Percentiles rank a stretch among this genome's conserved stretches.
phyloP scores from a whole-genome alignment of 64 coral and sea anemone species.

The Montipora foliosa region DNA sequence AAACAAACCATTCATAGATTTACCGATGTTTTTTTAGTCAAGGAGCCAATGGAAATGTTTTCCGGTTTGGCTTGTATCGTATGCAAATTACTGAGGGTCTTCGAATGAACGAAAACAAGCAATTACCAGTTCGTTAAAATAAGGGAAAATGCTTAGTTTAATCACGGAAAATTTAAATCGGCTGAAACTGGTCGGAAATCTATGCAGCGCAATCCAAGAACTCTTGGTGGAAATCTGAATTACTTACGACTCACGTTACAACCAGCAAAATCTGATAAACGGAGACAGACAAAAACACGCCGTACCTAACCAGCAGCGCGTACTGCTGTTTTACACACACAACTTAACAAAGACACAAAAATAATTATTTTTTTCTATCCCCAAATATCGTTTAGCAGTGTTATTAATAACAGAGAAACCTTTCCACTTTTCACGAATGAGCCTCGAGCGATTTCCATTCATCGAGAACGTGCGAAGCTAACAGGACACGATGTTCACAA shows the following conservation, averaged over 20 bases:
- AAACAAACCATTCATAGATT: conserved; percentile 20
- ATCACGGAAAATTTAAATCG: not conserved
- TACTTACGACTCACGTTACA: not conserved
- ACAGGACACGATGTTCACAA: too few species aligned
- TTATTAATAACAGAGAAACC: not conserved
- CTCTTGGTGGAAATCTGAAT: not conserved
- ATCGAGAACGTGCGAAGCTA: not conserved
- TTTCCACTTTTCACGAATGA: not conserved
- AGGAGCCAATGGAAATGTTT: conserved; percentile 19
- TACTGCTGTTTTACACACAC: too few species aligned
- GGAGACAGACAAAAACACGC: not conserved
- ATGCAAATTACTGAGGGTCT: conserved; percentile 3
- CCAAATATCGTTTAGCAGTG: too few species aligned
- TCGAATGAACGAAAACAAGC: conserved; percentile 48
- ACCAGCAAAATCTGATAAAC: conserved; percentile 9
- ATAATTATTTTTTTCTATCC: too few species aligned
- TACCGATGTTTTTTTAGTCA: conserved; percentile 17
- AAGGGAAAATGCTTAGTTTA: conserved; percentile 19
- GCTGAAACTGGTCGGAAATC: conserved; percentile 13
- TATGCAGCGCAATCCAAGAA: not conserved
- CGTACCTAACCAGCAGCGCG: too few species aligned
- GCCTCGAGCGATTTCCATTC: conserved; percentile 2
- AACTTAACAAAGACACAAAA: too few species aligned
- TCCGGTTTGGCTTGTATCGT: conserved; percentile 7
- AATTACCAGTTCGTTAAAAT: not conserved